phyloP scores from a whole-genome alignment of 92 coral and sea anemone species.

The Desmophyllum pertusum region DNA sequence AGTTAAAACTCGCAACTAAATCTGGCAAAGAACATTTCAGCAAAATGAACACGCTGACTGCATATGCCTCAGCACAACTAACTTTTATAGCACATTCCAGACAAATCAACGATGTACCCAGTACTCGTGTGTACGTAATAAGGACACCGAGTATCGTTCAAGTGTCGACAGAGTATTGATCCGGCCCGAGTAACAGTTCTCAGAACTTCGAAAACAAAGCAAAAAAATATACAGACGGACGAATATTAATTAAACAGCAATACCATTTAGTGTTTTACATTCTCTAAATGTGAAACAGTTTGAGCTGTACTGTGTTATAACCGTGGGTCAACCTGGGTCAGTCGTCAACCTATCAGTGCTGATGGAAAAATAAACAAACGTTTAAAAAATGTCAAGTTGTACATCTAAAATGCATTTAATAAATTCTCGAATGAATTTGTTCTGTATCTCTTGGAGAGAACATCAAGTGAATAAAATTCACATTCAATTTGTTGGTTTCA shows the following conservation, averaged over 20 bases:
- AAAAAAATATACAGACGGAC: not conserved
- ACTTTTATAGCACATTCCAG: no score
- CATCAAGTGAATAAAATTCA: not conserved
- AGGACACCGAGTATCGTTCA: no score
- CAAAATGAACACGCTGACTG: no score
- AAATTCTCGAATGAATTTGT: not conserved
- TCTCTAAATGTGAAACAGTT: not conserved
- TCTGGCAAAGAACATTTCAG: no score
- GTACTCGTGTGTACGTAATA: no score
- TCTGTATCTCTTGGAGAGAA: not conserved
- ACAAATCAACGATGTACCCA: no score
- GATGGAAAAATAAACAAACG: not conserved
- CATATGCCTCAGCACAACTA: no score
- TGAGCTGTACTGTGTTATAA: not conserved
- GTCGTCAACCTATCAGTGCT: not conserved
- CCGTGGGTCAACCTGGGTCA: not conserved
- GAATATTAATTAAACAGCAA: not conserved
- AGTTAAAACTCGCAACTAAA: no score
- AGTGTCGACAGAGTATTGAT: no score
- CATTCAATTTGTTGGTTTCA: not conserved
- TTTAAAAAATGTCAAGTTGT: not conserved
- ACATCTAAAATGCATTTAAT: not conserved
- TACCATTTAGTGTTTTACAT: not conserved
- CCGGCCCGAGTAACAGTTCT: no score
- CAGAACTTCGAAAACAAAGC: not conserved